These are phyloP conservation scores for Conus betulinus DNA, from an alignment of 1,140 invertebrate genomes.

Conservation along the genomic window DNA sequence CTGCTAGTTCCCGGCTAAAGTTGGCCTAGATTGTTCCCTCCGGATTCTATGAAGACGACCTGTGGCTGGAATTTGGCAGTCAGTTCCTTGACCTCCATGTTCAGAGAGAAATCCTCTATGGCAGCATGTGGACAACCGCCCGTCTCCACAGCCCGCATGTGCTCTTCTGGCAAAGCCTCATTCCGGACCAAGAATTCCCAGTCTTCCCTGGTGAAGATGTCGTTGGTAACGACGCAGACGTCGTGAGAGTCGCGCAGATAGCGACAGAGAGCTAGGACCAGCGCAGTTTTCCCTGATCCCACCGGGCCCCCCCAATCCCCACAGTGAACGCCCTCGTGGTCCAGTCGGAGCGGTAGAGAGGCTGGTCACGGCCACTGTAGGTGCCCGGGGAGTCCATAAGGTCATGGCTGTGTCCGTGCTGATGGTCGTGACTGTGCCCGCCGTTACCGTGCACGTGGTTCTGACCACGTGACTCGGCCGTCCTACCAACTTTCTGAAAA, in stretches of 20 bases:
- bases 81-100: slow-evolving; percentile 73
- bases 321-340: slow-evolving; percentile 73
- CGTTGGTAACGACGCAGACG: slow-evolving; percentile 75
- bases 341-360: slow-evolving; percentile 66
- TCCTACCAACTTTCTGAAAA: slow-evolving; percentile 21
- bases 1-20: slow-evolving; percentile 74
- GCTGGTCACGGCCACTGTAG: slow-evolving; percentile 60
- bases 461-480: background rate
- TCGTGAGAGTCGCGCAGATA: slow-evolving; percentile 62
- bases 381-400: slow-evolving; percentile 66
- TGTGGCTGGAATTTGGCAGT: slow-evolving; percentile 71
- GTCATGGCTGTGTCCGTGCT: slow-evolving; percentile 74
- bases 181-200: slow-evolving; percentile 75
- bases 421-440: slow-evolving; percentile 53
- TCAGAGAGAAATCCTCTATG: slow-evolving; percentile 75
- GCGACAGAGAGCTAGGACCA: slow-evolving; percentile 71
- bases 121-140: slow-evolving; percentile 76
- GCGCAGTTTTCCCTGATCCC: slow-evolving; percentile 75
- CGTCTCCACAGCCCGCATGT: slow-evolving; percentile 74
- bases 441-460: slow-evolving; percentile 40
- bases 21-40: slow-evolving; percentile 75
- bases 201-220: slow-evolving; percentile 76
- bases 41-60: slow-evolving; percentile 74
- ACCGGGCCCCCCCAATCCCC: slow-evolving; percentile 74
- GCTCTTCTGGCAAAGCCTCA: slow-evolving; percentile 70